Evolutionary conservation across 92 coral and sea anemone genomes (phyloP).

Genomic region (Epizoanthus rinbou): DNA sequence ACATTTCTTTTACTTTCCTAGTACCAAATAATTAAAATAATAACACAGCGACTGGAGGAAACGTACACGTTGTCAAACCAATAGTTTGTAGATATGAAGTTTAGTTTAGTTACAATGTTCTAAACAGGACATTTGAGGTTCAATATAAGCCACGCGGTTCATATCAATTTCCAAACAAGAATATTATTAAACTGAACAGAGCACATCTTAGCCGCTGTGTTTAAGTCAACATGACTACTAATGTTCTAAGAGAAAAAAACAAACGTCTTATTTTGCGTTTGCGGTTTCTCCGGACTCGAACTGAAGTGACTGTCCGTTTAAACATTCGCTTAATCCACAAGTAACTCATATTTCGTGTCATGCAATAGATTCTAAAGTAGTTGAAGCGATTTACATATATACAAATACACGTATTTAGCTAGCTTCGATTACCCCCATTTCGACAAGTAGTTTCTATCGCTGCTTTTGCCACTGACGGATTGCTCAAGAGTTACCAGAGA

Average conservation of each 20-base stretch:
- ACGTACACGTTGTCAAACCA: neutral
- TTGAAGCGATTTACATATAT: conserved; percentile 7
- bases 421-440: conserved; percentile 24
- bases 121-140: neutral
- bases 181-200: no score
- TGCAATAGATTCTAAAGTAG: neutral
- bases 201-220: neutral
- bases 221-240: no score
- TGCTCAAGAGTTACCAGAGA: neutral
- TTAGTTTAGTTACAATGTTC: neutral
- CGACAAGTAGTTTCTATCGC: neutral
- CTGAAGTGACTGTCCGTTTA: neutral
- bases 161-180: neutral
- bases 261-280: neutral
- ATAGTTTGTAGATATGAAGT: neutral
- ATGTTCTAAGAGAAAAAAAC: neutral
- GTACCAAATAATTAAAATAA: neutral
- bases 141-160: neutral
- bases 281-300: neutral
- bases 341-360: neutral
- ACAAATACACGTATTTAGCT: neutral
- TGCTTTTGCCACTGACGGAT: neutral
- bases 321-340: neutral
- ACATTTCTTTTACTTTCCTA: neutral
- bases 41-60: neutral